Evolutionary conservation across 2,113 vertebrate species (phyloP).

Genomic region (Bos javanicus): DNA sequence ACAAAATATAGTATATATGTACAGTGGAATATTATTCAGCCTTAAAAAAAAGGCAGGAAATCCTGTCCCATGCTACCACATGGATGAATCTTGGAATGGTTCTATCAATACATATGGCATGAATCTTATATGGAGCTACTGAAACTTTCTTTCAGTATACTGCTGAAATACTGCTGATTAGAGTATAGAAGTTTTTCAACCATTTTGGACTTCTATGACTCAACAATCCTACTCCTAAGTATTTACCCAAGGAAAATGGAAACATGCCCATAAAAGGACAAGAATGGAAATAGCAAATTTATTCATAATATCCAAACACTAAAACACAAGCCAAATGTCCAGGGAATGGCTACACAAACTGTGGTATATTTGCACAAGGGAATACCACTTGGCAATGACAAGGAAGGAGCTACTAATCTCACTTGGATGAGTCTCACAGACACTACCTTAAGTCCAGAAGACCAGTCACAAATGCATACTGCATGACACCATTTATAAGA

Average conservation of each 20-base stretch:
- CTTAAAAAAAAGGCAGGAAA: not conserved
- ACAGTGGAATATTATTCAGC: not conserved
- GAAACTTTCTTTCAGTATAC: not conserved
- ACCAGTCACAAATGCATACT: not conserved
- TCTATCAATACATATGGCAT: not conserved
- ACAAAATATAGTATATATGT: not conserved
- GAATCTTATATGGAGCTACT: not conserved
- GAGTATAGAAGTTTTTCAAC: not conserved
- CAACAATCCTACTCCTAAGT: not conserved
- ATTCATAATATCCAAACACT: not conserved
- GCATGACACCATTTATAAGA: not conserved
- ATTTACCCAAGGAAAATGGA: not conserved
- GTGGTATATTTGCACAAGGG: not conserved
- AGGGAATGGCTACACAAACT: not conserved
- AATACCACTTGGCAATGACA: not conserved
- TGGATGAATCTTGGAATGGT: not conserved
- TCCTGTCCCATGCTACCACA: not conserved
- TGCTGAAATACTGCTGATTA: not conserved
- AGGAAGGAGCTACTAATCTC: not conserved
- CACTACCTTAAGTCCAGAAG: not conserved
- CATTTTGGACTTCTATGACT: not conserved
- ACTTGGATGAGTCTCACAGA: not conserved
- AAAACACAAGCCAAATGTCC: not conserved
- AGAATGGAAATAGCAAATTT: not conserved
- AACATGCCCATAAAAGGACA: not conserved